Percentiles rank a stretch among this genome's conserved stretches.
Evolutionary conservation across 2,888 invertebrate species (phyloP).

Genomic region (Orthonevra nobilis): DNA sequence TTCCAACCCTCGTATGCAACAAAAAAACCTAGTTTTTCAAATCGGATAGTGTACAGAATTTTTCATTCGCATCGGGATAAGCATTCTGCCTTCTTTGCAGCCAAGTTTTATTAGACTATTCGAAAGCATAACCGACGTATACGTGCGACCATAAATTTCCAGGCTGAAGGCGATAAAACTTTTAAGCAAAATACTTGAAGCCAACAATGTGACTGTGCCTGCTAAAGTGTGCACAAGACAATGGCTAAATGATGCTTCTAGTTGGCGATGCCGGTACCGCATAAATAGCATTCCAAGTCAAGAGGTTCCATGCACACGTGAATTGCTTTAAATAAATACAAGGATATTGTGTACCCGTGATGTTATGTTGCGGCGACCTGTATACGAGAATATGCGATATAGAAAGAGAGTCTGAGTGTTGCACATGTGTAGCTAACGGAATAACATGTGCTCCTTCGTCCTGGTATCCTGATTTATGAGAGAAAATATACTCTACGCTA

Average conservation of each 20-base stretch:
- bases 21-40: too few relatives aligned
- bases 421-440: constrained; percentile 33
- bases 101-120: too few relatives aligned
- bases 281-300: constrained; percentile 8
- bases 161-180: constrained; percentile 42
- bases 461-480: constrained; percentile 22
- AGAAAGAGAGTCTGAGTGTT: background rate
- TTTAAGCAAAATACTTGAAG: constrained; percentile 41
- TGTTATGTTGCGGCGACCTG: background rate
- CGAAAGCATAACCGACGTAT: too few relatives aligned
- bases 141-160: constrained; percentile 33
- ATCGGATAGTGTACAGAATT: too few relatives aligned
- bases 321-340: too few relatives aligned
- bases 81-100: too few relatives aligned
- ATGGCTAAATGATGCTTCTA: background rate
- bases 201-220: constrained; percentile 40
- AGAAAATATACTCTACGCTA: constrained; percentile 12
- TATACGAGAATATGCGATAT: background rate
- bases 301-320: constrained; percentile 6
- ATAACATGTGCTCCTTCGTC: background rate
- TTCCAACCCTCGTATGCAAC: too few relatives aligned
- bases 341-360: background rate
- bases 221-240: constrained; percentile 23
- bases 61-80: too few relatives aligned
- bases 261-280: background rate